Evolutionary conservation across 2,888 invertebrate species (phyloP), one percentile per base, ranked within the genome.

Genomic region (Drosophila anceps): DNA sequence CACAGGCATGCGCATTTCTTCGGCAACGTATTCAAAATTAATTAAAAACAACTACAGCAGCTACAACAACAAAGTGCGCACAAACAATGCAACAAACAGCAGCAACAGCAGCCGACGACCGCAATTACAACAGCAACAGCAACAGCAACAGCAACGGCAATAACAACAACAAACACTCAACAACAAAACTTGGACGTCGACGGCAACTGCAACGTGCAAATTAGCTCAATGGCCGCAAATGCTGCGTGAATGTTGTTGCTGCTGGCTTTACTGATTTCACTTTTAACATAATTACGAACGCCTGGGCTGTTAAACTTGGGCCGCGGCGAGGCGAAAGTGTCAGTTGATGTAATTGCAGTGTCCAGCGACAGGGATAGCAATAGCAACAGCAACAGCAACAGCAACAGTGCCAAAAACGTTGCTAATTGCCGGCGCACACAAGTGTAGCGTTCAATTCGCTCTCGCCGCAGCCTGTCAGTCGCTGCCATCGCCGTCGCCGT

Each of bases 1-100:
- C 86, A 86, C 87, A 86, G 90, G 65, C 86, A 86, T 86, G 86
- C 86, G 90, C 86, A 86, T 86, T 86, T 88, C 84, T 86, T 79
- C 69, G 64, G 60, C 68, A 77, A 82, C 71, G 90, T 78, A 83
- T 83, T 88, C 81, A 77, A 81, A 87, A 88, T 86, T 90, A 86
- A 90, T 90, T 86, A 81, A 83, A 83, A 77, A 81, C 75, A 71
- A 70, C 77, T 71, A 50, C 79, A 80, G 48, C 60, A 72, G 1
- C 62, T 64, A n/a, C 57, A 41, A 9, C 79, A 80, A 37, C 61
- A 51, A 18, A 20, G 35, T 10, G 51, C 48, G 41, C 62, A 77
- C 70, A 76, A 75, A 74, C 71, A 76, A 73, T 70, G 71, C 72
- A 68, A 65, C 60, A 79, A 81, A 78, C 66, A 60, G 73, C 70